These are phyloP conservation scores for Myotis pilosus DNA, from an alignment of 2,797 vertebrate genomes.

Conservation along the genomic window DNA sequence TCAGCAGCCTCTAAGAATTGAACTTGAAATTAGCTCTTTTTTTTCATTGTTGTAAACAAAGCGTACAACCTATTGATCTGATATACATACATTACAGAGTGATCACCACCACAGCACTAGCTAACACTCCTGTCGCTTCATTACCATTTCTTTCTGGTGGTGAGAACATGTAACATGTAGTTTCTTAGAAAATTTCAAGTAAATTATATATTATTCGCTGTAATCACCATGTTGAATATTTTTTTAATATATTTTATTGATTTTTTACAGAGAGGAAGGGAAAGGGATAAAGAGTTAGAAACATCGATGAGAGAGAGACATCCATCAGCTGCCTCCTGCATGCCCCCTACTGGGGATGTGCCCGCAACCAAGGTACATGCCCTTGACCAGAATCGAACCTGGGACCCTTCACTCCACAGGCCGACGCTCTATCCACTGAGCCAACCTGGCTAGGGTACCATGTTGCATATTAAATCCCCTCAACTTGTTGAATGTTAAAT, in stretches of 20 bases:
- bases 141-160: not conserved
- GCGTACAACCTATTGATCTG: not conserved
- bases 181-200: not conserved
- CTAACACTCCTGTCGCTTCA: not conserved
- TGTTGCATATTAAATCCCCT: not conserved
- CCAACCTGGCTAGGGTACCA: not conserved
- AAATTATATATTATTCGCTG: not conserved
- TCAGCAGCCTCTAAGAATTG: not conserved
- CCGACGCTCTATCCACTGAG: too few species aligned
- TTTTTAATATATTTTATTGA: too few species aligned
- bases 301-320: too few species aligned
- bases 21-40: not conserved
- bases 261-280: too few species aligned
- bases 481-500: not conserved
- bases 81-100: not conserved
- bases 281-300: too few species aligned
- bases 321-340: too few species aligned
- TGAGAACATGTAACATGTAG: not conserved
- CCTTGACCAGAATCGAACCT: too few species aligned
- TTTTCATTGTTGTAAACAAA: not conserved
- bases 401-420: too few species aligned
- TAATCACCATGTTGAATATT: not conserved
- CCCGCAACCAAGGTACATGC: too few species aligned
- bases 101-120: not conserved
- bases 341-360: too few species aligned